These are phyloP conservation scores for Sebastes fasciatus DNA, from an alignment of 2,113 vertebrate species.

Conservation along the genomic window DNA sequence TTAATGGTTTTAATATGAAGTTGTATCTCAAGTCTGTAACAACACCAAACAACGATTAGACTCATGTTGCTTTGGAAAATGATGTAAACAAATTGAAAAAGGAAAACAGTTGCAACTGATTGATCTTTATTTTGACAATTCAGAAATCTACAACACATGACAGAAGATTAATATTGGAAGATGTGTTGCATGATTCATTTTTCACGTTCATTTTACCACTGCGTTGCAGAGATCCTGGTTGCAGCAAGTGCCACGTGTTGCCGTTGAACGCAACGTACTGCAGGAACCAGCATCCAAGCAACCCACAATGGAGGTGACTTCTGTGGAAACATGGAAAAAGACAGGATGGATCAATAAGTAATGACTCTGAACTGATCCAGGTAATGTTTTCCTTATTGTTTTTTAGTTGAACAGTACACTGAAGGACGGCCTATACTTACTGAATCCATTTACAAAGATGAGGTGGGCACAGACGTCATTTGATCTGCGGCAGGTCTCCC, in stretches of 20 bases:
- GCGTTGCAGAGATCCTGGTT: constrained; percentile 20
- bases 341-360: not conserved
- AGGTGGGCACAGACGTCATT: not conserved
- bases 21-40: no score
- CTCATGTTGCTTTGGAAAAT: no score
- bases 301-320: not conserved
- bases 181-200: not conserved
- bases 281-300: constrained; percentile 21
- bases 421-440: constrained; percentile 2
- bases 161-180: not conserved
- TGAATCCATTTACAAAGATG: not conserved
- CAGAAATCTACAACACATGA: not conserved
- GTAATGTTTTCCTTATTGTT: not conserved
- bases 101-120: not conserved
- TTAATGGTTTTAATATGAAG: no score
- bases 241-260: constrained; percentile 22
- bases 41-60: no score
- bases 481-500: not conserved
- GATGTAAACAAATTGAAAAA: not conserved
- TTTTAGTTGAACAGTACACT: not conserved
- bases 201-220: not conserved
- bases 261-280: accelerated
- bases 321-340: constrained; percentile 13
- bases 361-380: not conserved
- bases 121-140: constrained; percentile 17